A percentile compares a stretch with the other conserved stretches of the same genome.
These are phyloP conservation scores for Cataglyphis rosenhaueri DNA, from an alignment of 2,888 invertebrate genomes.

Conservation along the genomic window DNA sequence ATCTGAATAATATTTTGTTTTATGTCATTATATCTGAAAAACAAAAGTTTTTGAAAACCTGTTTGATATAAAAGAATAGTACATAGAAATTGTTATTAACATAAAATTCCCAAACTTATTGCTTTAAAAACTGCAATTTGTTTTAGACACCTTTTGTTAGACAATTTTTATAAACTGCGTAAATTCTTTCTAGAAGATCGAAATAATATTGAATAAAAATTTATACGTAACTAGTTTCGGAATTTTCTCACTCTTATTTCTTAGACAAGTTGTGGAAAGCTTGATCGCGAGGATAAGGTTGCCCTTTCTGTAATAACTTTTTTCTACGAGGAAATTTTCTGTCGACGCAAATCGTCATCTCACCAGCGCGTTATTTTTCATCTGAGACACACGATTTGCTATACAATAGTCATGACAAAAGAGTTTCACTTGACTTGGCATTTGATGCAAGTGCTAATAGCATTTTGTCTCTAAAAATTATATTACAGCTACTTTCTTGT, in stretches of 20 bases:
- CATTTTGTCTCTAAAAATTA: slow-evolving; percentile 24
- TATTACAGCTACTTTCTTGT: slow-evolving; percentile 1
- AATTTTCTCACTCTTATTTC: neutral
- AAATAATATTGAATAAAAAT: slow-evolving; percentile 8
- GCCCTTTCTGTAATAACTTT: slow-evolving; percentile 11
- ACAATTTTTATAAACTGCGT: neutral
- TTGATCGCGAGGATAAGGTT: slow-evolving; percentile 8
- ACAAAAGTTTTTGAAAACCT: neutral
- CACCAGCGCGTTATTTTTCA: slow-evolving; percentile 36
- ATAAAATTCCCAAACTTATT: neutral
- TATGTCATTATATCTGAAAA: neutral
- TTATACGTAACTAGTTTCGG: slow-evolving; percentile 13
- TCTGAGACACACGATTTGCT: neutral
- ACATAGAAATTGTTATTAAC: neutral
- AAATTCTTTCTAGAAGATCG: slow-evolving; percentile 3
- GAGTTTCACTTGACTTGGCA: slow-evolving; percentile 17
- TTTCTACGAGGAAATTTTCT: slow-evolving; percentile 26
- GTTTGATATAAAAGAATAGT: neutral
- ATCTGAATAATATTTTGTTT: neutral
- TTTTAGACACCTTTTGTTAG: neutral
- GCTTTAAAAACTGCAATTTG: neutral
- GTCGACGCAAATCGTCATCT: slow-evolving; percentile 31
- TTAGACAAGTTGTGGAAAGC: slow-evolving; percentile 19
- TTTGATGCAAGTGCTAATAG: slow-evolving; percentile 26
- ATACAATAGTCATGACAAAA: neutral